These are phyloP conservation scores for Heterodera schachtii DNA, from an alignment of 1,140 invertebrate genomes.

Conservation along the genomic window DNA sequence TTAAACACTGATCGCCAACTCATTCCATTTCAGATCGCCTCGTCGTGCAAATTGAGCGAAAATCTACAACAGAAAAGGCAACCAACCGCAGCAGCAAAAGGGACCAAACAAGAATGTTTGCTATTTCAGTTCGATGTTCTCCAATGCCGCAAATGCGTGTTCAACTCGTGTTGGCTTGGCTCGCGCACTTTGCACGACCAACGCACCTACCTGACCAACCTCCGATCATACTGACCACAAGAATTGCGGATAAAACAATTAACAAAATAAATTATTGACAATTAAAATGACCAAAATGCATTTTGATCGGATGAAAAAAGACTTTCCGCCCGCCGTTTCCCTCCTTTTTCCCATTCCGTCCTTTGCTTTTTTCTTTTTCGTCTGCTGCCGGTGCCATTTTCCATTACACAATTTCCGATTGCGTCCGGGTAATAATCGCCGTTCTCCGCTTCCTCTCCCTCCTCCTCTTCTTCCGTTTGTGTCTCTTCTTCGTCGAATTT, in stretches of 20 bases:
- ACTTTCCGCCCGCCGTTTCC: not conserved
- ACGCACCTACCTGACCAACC: slow-evolving; percentile 61
- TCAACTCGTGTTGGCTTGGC: slow-evolving; percentile 64
- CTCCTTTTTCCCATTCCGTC: not conserved
- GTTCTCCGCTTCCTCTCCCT: not conserved
- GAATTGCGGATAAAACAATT: not conserved
- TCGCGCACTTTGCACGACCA: slow-evolving; percentile 54
- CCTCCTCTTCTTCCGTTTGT: not conserved
- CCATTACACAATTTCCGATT: not conserved
- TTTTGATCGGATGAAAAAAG: not conserved
- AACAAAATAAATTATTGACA: not conserved
- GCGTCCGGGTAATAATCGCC: not conserved
- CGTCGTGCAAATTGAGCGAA: slow-evolving; percentile 62
- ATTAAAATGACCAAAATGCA: not conserved
- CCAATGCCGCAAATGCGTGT: slow-evolving; percentile 64
- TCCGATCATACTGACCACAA: slow-evolving; percentile 50
- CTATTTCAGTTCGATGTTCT: slow-evolving; percentile 53
- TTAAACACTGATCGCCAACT: too few species aligned
- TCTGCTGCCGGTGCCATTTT: not conserved
- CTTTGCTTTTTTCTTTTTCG: too few species aligned
- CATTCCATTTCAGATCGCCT: slow-evolving; percentile 46
- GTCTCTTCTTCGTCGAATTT: not conserved
- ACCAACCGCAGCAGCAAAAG: too few species aligned
- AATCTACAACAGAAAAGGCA: slow-evolving; percentile 58
- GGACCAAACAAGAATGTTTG: not conserved